Conservation (phyloP, 2,888 invertebrate genomes). For the Nomada lathburiana region DNA sequence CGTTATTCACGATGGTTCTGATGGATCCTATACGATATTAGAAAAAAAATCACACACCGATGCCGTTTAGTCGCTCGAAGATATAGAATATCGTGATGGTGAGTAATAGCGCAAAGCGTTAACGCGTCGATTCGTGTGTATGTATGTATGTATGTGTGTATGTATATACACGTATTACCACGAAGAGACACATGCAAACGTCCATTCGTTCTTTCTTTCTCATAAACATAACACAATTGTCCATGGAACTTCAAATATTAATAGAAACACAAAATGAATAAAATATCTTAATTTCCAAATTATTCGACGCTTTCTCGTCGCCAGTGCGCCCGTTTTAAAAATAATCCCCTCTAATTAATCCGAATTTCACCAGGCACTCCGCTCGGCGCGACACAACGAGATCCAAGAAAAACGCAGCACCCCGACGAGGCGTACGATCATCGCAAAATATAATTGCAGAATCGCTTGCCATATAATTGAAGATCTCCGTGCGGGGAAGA, state of each 20-base stretch:
- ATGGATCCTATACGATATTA: neutral
- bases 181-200: conserved; percentile 50
- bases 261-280: no score
- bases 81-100: conserved; percentile 43
- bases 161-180: conserved; percentile 41
- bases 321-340: no score
- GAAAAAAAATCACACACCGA: conserved; percentile 41
- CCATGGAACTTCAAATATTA: no score
- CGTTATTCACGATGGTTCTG: neutral
- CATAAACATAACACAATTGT: no score
- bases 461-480: neutral
- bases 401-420: neutral
- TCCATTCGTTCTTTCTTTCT: conserved; percentile 34
- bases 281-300: no score
- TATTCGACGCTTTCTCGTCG: no score
- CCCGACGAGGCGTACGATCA: neutral
- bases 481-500: neutral
- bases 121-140: conserved; percentile 67
- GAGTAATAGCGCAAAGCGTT: conserved; percentile 75
- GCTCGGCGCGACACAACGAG: conserved; percentile 4
- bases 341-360: neutral
- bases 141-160: conserved; percentile 46
- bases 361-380: neutral
- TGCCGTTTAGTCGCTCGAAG: conserved; percentile 33
- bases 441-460: no score